Percentiles rank a stretch among this genome's conserved stretches.
Conservation (phyloP, 1,140 invertebrate genomes). For the Drosophila insularis region DNA sequence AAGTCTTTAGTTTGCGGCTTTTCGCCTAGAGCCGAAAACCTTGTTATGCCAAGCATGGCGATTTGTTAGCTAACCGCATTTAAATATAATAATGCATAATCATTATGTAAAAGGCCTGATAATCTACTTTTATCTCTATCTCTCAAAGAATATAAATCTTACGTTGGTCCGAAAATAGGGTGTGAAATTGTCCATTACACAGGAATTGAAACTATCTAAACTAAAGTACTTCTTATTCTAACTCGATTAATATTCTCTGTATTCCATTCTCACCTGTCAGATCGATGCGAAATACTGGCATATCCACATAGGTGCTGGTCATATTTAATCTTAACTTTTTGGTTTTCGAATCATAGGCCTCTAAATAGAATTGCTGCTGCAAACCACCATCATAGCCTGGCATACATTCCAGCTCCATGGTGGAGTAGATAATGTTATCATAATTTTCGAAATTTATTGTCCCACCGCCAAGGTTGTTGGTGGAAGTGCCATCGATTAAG, state of each 20-base stretch:
- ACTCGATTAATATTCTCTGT: background rate
- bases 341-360: constrained; percentile 89
- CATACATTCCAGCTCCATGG: constrained; percentile 82
- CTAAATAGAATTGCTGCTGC: constrained; percentile 90
- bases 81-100: constrained; percentile 74
- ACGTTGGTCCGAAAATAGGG: background rate
- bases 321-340: constrained; percentile 88
- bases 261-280: constrained; percentile 68
- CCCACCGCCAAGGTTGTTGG: constrained; percentile 41
- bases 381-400: constrained; percentile 91
- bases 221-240: no score
- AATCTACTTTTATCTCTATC: constrained; percentile 5
- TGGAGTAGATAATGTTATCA: constrained; percentile 81
- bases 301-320: constrained; percentile 84
- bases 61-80: constrained; percentile 73
- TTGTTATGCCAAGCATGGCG: constrained; percentile 55
- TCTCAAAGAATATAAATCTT: background rate
- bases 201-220: no score
- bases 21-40: constrained; percentile 51
- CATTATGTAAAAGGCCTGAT: constrained; percentile 44
- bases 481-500: constrained; percentile 22
- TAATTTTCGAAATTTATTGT: constrained; percentile 81
- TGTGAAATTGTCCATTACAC: no score
- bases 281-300: constrained; percentile 88
- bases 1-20: constrained; percentile 77